Base-by-base conservation (phyloP, 2,888 invertebrate species). In the Aethes cnicana region DNA sequence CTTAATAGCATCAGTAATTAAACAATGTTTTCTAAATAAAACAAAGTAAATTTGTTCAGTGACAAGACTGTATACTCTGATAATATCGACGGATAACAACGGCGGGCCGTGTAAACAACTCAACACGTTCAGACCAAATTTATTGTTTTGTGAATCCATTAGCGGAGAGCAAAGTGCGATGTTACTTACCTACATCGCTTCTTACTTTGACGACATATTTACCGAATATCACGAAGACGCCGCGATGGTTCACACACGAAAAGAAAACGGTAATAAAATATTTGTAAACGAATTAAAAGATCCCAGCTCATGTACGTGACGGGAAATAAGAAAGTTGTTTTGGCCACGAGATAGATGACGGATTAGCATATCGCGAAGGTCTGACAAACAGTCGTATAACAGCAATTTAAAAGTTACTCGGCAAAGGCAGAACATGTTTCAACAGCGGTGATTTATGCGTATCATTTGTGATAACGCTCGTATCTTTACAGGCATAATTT, bases 1-100 rank as follows among this genome's bases (percentile, higher is more conserved):
- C 64, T 70, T 79, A 81, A 83, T 81, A 77, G 68, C 65, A 65
- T 64, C 61, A 70, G 68, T 74, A 77, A 83, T 84, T 84, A 84
- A 84, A 86, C 75, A 83, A 62, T 68, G 66, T 77, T 84, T 84
- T 83, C 77, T 78, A 69, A 82, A 82, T 77, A 78, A 72, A 78
- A 75, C 73, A 74, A 63, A 69, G 62, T 60, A 78, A 81, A 83
- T 85, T 84, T 85, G 72, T 73, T 70, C 69, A 74, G 72, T 77
- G 81, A 82, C 81, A 81, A 69, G 68, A 64, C 54, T 77, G 78
- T 84, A 81, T 77, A 77, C 66, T 61, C 58, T 73, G 79, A 81
- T 83, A 82, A 81, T 77, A 75, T 70, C 61, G 61, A 75, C 73
- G 84, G n/a, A n/a, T n/a, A n/a, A n/a, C n/a, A 85, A 86, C 73